Evolutionary conservation across 2,113 vertebrate species (phyloP), one percentile per base, ranked within the genome.

Genomic region (Psophia crepitans): DNA sequence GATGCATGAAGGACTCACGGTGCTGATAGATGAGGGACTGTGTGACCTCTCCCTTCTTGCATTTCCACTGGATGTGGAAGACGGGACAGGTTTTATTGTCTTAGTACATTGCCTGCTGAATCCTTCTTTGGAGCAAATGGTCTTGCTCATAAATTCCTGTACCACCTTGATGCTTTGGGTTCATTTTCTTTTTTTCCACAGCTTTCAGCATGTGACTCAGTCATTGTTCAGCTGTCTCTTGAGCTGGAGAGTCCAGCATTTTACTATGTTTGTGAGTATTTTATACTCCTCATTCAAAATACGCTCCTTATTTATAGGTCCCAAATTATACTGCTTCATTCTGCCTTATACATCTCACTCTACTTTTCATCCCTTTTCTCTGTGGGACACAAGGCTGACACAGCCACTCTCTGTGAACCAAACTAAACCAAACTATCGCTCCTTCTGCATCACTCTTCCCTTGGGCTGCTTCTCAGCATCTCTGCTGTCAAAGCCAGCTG

Each of bases 381-480:
- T 57, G 24, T 46, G 60, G 51, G 19, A 46, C 24, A n/a, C 12
- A 24, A 44, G 37, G 15, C 30, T 60, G 37, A 22, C 33, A n/a
- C 14, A 32, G 20, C 10, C 33, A 56, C 11, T 53, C 3, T 22
- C 14, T 58, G 0, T 54, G 32, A 66, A 24, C 7, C 19, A 49
- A 75, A 30, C 5, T 46, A 33, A 51, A 54, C 4, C 9, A 61
- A 20, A 20, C 51, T 28, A 0, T 46, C 1, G 0, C 30, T 94
- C 41, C n/a, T 57, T 69, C 33, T 56, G n/a, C 35, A 61, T 17
- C 54, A 43, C 28, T 27, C 18, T 73, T 70, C 18, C 32, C 64
- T 14, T 53, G 58, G 43, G 20, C 41, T 65, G 39, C 33, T 84
- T 78, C 87, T 94, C 76, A 64, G 37, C 18, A 30, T 26, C 43